Base-by-base conservation (phyloP, 2,113 vertebrate species). In the Pica pica region DNA sequence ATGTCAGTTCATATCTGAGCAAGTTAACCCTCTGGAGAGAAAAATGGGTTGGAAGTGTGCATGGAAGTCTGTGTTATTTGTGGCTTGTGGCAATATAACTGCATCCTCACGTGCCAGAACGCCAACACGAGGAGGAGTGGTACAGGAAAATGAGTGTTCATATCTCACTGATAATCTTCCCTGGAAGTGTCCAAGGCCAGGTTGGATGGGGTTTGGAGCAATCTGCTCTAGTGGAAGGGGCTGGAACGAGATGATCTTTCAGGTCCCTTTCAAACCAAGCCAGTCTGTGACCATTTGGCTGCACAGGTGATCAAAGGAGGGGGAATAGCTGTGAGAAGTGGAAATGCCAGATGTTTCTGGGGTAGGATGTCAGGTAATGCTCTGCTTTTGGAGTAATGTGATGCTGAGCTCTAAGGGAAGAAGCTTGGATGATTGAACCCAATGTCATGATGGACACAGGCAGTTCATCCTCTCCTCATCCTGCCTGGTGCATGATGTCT, bases 71-170 rank as follows among this genome's bases (percentile, higher is more conserved):
- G 39, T 2, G 5, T 75, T 75, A 6, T 44, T 18, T 39, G 60
- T 5, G 7, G 71, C 75, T 74, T n/a, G 50, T 11, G 37, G 75
- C 20, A 9, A 5, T 13, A 65, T 46, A 9, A 33, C 31, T 83
- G 39, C 65, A 47, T 39, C 71, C 39, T 73, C 1, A 2, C 0
- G 0, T 79, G 81, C 87, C 74, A 63, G 27, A 39, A 28, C 0
- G 0, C 22, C 80, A 49, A 3, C 0, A 1, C 3, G 47, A 86
- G n/a, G 47, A 86, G n/a, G 68, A 35, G 44, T 2, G 42, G 10
- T 67, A 61, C 63, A 64, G 65, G 7, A 39, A 30, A 44, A 74
- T 28, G 35, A 35, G 37, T 4, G 30, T 23, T 87, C 14, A 0
- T 13, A 28, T 13, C 44, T 78, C n/a, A 1, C 59, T 15, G 30